Conservation (phyloP, 2,797 vertebrate species). For the Pantherophis vulpinus region DNA sequence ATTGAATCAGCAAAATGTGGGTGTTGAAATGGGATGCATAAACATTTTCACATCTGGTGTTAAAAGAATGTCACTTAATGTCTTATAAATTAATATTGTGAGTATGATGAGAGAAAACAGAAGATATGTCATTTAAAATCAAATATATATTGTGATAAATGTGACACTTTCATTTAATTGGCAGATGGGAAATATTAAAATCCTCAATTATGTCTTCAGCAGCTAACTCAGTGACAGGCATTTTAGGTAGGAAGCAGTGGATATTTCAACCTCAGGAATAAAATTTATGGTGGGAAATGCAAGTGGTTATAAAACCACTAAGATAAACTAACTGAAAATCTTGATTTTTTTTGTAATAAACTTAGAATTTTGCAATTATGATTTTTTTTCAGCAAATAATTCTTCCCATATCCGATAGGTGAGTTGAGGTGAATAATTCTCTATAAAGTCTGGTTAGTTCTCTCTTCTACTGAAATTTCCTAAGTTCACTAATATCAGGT, state of each 20-base stretch:
- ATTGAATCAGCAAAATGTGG: neutral
- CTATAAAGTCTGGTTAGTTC: neutral
- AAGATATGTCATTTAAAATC: neutral
- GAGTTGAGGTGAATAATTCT: neutral
- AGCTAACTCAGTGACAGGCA: neutral
- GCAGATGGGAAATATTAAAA: neutral
- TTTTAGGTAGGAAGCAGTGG: neutral
- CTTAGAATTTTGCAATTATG: neutral
- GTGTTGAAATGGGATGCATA: neutral
- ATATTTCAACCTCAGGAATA: neutral
- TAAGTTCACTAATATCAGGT: neutral
- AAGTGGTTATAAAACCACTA: neutral
- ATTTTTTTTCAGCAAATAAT: neutral
- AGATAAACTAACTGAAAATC: neutral
- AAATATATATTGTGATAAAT: neutral
- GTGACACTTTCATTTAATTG: neutral
- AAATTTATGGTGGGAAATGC: neutral
- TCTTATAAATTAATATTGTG: neutral
- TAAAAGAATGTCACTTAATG: neutral
- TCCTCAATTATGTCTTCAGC: neutral
- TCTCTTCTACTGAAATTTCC: neutral
- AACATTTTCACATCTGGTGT: neutral
- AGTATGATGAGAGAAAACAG: neutral
- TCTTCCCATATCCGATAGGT: neutral
- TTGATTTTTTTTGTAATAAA: neutral